Base-by-base conservation (phyloP, 1,140 invertebrate genomes). In the Brachionus angularis region DNA sequence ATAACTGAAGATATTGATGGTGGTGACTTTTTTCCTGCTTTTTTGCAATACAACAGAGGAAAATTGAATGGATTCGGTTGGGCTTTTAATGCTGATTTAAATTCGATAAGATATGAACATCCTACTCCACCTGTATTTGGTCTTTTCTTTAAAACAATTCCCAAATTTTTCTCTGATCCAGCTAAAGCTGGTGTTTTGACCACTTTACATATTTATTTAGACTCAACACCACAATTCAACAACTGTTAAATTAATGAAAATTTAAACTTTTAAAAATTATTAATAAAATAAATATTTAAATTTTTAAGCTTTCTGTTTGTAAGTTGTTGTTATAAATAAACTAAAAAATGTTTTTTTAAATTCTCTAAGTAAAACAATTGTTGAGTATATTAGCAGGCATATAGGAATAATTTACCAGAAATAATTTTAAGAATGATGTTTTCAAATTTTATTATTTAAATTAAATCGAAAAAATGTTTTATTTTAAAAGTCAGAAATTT, bases 61-160 rank as follows among this genome's bases (percentile, higher is more conserved):
- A 75, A 76, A 50, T 47, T 79, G 33, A 79, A 76, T 46, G 78
- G 75, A 3, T 80, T 80, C 71, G 78, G 78, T 5, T 79, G 76
- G 74, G 76, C 76, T 5, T 44, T 77, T n/a, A 67, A 72, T 29
- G 61, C 74, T 14, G 67, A 73, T 18, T 49, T 75, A 5, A 61
- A 53, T 7, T 75, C 74, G 0, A 23, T 21, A 0, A 31, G 74
- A 29, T 74, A 72, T 29, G 77, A 78, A 61, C 76, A 77, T 64
- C 77, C 77, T 16, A 34, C 72, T 5, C 33, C 64, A 25, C 12
- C 52, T 5, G 34, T 52, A 5, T 70, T 77, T 16, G 39, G 74
- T 71, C 47, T 31, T 4, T 76, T 76, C 34, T 73, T 76, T 53
- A 70, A 72, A 3, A 47, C 71, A 7, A 58, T 71, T 21, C 75